phyloP scores from a whole-genome alignment of 2,113 vertebrate genomes.

The Callocephalon fimbriatum region DNA sequence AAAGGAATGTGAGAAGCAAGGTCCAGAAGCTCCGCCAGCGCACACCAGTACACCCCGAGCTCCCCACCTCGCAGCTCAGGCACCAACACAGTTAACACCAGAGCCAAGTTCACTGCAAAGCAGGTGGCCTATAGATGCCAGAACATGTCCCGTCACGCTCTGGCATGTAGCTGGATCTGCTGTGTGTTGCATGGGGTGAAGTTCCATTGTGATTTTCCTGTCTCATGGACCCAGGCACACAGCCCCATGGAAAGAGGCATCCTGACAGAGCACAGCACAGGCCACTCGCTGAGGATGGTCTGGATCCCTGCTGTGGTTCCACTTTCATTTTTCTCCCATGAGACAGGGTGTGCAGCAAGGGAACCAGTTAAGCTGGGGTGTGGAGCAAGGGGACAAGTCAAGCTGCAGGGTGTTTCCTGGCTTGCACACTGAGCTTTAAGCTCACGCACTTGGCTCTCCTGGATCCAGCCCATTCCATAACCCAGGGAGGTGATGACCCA shows the following conservation, averaged over 20 bases:
- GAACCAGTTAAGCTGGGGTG: not conserved
- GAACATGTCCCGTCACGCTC: not conserved
- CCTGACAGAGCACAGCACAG: not conserved
- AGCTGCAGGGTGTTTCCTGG: accelerated
- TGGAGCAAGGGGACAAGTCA: not conserved
- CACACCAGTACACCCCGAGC: accelerated
- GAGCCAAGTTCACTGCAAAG: not conserved
- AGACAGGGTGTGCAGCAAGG: not conserved
- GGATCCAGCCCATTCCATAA: not conserved
- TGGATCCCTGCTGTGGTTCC: accelerated
- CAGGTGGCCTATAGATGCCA: not conserved
- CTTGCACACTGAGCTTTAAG: accelerated
- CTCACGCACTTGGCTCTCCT: not conserved
- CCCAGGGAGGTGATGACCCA: not conserved
- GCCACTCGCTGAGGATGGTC: accelerated
- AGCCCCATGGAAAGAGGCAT: not conserved
- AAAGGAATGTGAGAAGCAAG: not conserved
- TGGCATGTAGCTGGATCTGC: not conserved
- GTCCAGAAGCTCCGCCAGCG: not conserved
- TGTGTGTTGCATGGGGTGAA: accelerated
- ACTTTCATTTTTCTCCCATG: accelerated
- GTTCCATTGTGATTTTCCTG: not conserved
- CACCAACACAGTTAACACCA: not conserved
- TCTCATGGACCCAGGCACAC: not conserved
- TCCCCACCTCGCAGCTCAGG: not conserved